Conservation (phyloP, 2,888 invertebrate genomes). For the Aphidius colemani region DNA sequence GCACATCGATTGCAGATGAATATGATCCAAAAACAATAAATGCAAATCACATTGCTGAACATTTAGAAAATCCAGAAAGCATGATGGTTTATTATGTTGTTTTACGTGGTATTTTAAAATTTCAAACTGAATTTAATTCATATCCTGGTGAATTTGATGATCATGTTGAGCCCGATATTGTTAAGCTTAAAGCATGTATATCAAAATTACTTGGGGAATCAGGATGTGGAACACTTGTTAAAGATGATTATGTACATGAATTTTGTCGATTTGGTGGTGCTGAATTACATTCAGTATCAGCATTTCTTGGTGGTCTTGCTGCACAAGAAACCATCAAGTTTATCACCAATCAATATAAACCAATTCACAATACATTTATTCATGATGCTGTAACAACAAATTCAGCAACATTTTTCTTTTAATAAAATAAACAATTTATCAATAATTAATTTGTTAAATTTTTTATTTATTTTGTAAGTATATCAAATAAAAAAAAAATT, state of each 20-base stretch:
- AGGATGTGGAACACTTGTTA: constrained; percentile 76
- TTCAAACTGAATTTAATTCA: constrained; percentile 83
- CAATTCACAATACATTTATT: constrained; percentile 92
- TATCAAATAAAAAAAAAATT: constrained; percentile 4
- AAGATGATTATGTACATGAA: constrained; percentile 94
- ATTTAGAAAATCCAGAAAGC: constrained; percentile 82
- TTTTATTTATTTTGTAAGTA: background rate
- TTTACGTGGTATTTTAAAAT: constrained; percentile 87
- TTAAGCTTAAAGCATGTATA: constrained; percentile 76
- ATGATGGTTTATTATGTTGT: constrained; percentile 90
- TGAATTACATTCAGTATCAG: constrained; percentile 92
- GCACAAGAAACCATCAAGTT: constrained; percentile 93
- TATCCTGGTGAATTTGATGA: constrained; percentile 87
- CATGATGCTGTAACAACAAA: constrained; percentile 93
- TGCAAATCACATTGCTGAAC: constrained; percentile 67
- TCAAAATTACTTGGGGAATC: constrained; percentile 82
- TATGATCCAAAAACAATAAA: constrained; percentile 70
- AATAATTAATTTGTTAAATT: constrained; percentile 10
- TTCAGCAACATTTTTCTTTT: constrained; percentile 80
- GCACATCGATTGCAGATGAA: constrained; percentile 80
- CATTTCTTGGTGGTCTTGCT: constrained; percentile 89
- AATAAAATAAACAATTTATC: constrained; percentile 44
- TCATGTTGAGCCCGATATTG: constrained; percentile 88
- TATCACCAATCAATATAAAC: constrained; percentile 93
- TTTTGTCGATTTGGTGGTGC: constrained; percentile 94